These are phyloP conservation scores for Pilophorus perplexus DNA, from an alignment of 2,888 invertebrate species.

Conservation along the genomic window DNA sequence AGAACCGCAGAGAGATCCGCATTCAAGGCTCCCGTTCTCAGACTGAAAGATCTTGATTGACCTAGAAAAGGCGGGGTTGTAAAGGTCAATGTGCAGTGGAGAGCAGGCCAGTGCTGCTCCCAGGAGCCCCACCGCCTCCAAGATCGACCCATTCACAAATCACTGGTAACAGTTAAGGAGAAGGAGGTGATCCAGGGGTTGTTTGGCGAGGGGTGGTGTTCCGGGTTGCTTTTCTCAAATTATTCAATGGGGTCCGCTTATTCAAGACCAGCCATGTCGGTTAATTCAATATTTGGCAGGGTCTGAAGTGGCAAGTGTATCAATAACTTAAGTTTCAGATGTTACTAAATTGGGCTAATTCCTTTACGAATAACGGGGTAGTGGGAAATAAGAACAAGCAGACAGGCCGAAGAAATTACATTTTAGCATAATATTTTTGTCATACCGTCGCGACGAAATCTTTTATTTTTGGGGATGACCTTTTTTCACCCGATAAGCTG, in stretches of 20 bases:
- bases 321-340: too few relatives aligned
- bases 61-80: constrained; percentile 22
- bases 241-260: constrained; percentile 6
- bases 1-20: constrained; percentile 15
- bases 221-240: too few relatives aligned
- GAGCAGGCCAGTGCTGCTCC: constrained; percentile 7
- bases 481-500: too few relatives aligned
- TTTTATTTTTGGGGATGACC: too few relatives aligned
- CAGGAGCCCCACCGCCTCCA: neutral
- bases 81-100: constrained; percentile 25
- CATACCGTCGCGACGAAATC: too few relatives aligned
- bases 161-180: neutral
- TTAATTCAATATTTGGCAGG: constrained; percentile 1
- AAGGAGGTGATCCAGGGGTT: too few relatives aligned
- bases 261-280: constrained; percentile 5
- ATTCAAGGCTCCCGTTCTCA: constrained; percentile 3
- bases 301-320: neutral
- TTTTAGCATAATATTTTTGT: too few relatives aligned
- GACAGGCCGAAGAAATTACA: too few relatives aligned
- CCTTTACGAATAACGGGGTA: too few relatives aligned
- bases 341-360: too few relatives aligned
- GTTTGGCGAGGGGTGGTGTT: too few relatives aligned
- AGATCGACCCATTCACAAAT: constrained; percentile 20
- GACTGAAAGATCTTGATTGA: constrained; percentile 20
- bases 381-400: too few relatives aligned